Evolutionary conservation across 1,140 invertebrate species (phyloP), one percentile per base, ranked within the genome.

Genomic region (Rhysida immarginata): DNA sequence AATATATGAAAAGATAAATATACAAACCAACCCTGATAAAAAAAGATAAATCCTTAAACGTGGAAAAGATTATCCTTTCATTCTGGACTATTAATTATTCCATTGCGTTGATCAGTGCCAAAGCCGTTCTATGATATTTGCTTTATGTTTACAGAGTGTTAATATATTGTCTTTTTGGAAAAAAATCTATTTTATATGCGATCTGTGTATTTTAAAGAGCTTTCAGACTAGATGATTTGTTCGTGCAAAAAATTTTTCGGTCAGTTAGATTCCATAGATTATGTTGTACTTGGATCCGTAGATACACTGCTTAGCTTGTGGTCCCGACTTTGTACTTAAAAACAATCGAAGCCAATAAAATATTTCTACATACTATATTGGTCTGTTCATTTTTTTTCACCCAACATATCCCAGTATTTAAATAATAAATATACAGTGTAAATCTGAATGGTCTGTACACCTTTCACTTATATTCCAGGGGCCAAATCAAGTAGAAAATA

Each of bases 311-410:
- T 5, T 46, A 46, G 44, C 44, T 46, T 46, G 18, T 46, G 44
- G 44, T 46, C 44, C 44, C 20, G 44, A 20, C 8, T 46, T 46
- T 46, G 44, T 46, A 46, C 44, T 46, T 46, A 46, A 11, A 41
- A 41, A 41, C n/a, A n/a, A n/a, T n/a, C n/a, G 35, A 41, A 41
- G n/a, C 35, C 35, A 41, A 41, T 41, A 41, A 41, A 41, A 41
- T 41, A 41, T 41, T 41, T 41, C 35, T 41, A 41, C 35, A 41
- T 41, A 41, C 35, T 41, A 41, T 41, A n/a, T n/a, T n/a, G n/a
- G n/a, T n/a, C n/a, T n/a, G n/a, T n/a, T n/a, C n/a, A n/a, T n/a
- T n/a, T n/a, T n/a, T n/a, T n/a, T n/a, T n/a, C n/a, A n/a, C n/a
- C n/a, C n/a, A n/a, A n/a, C n/a, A n/a, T n/a, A n/a, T n/a, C n/a